Evolutionary conservation across 1,140 invertebrate species (phyloP), one percentile per base, ranked within the genome.

Genomic region (Coenobita brevimanus): DNA sequence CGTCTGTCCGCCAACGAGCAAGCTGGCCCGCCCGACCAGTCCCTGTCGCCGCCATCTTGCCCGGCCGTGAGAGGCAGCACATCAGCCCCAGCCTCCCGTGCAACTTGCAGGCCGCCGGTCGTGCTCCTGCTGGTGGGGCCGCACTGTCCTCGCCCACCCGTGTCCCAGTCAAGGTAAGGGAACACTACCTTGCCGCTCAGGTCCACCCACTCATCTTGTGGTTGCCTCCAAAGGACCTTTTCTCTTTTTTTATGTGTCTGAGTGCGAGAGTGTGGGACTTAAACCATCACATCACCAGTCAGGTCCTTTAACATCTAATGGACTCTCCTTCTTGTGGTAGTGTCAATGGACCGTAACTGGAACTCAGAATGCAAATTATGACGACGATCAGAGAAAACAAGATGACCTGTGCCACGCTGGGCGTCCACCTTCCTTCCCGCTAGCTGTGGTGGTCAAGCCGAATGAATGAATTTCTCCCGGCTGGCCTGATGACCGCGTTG

Each of bases 391-490:
- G 67, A 30, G 33, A 8, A 6, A 2, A 38, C 36, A 30, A 6
- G 3, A 33, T 4, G 27, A 8, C 17, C 67, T 33, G 67, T 27
- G 67, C 17, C 27, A 24, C 17, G n/a, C n/a, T 27, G 67, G 67
- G 3, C 67, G 21, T 50, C 46, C 46, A 50, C 46, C 46, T n/a
- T n/a, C n/a, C 46, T 50, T 8, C 46, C 46, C 46, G 17, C 46
- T 57, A 15, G 54, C 71, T 43, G 57, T 69, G 50, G 85, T 54
- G 78, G 64, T 80, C 60, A 80, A 76, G 67, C 36, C 43, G 62
- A 80, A 81, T 87, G 85, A 87, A 87, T 87, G 75, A 87, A 87
- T 87, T 87, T 80, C 69, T 80, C 76, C 67, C 79, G 85, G 54
- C 64, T 62, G 27, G n/a, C 33, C 50, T 87, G 85, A 87, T 87